These are phyloP conservation scores for Buteo buteo DNA, from an alignment of 2,113 vertebrate species.

Conservation along the genomic window DNA sequence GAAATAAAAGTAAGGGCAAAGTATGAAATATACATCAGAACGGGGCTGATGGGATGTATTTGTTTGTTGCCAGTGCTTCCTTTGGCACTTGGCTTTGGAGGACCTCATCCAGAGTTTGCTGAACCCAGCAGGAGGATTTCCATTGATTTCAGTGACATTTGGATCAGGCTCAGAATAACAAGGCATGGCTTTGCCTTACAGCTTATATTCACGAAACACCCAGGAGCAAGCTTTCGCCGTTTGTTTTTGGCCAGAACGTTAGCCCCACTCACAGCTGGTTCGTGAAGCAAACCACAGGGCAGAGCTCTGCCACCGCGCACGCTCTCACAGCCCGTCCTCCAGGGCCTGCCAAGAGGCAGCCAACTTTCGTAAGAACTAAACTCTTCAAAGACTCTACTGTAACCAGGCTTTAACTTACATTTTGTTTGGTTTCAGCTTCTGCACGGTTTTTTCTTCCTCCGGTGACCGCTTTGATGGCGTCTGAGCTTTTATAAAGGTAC, in stretches of 20 bases:
- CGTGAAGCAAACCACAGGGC: fast-evolving
- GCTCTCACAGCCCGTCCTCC: neutral
- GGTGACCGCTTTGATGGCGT: neutral
- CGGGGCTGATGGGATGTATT: neutral
- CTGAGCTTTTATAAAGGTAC: neutral
- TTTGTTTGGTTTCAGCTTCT: neutral
- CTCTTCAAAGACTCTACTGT: neutral
- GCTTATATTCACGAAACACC: neutral
- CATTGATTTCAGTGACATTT: neutral
- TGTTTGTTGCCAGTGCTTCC: neutral
- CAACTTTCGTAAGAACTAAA: neutral
- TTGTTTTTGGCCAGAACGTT: fast-evolving
- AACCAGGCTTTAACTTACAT: neutral
- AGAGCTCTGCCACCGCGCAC: neutral
- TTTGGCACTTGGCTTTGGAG: neutral
- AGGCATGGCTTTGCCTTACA: neutral
- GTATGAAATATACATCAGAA: constrained; percentile 54
- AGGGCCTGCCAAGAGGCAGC: neutral
- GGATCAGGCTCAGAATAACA: neutral
- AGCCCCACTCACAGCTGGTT: fast-evolving
- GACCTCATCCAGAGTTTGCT: neutral
- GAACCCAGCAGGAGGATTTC: neutral
- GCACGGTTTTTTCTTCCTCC: neutral
- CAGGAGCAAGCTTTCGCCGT: fast-evolving
- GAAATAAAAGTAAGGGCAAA: constrained; percentile 58